Evolutionary conservation across 2,113 vertebrate species (phyloP).

Genomic region (Petroica traversi): DNA sequence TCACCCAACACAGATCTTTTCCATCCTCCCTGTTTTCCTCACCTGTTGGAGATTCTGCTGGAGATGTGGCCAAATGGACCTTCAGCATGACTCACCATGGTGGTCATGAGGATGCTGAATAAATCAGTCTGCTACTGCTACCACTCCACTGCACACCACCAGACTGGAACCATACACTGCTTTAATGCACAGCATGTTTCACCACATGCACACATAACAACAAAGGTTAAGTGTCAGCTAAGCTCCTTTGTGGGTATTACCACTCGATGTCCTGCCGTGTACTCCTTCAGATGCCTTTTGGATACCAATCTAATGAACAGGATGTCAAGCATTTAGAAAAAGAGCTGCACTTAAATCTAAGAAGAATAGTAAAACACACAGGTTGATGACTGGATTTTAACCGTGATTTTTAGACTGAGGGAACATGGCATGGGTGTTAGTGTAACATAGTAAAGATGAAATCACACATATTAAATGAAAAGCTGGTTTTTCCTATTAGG

Average conservation of each 20-base stretch:
- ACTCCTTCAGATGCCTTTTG: neutral
- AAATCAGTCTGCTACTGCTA: neutral
- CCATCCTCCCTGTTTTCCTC: neutral
- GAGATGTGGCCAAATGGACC: neutral
- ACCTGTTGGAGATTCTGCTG: neutral
- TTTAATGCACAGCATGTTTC: neutral
- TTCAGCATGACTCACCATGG: neutral
- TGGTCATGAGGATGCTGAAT: neutral
- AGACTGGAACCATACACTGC: neutral
- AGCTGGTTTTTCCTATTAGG: neutral
- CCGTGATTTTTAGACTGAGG: neutral
- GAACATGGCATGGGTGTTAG: neutral
- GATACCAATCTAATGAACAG: neutral
- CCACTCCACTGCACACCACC: neutral
- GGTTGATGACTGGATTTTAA: neutral
- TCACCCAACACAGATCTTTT: neutral
- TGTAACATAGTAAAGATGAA: neutral
- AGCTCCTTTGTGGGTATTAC: neutral
- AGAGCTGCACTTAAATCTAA: neutral
- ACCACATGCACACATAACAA: neutral
- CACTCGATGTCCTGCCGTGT: accelerated
- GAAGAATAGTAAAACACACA: neutral
- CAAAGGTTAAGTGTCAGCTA: neutral
- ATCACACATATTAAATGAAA: neutral
- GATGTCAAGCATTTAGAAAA: neutral